Percentiles rank a stretch among this genome's conserved stretches.
These are phyloP conservation scores for Hylomyscus alleni DNA, from an alignment of 2,797 vertebrate genomes.

Conservation along the genomic window DNA sequence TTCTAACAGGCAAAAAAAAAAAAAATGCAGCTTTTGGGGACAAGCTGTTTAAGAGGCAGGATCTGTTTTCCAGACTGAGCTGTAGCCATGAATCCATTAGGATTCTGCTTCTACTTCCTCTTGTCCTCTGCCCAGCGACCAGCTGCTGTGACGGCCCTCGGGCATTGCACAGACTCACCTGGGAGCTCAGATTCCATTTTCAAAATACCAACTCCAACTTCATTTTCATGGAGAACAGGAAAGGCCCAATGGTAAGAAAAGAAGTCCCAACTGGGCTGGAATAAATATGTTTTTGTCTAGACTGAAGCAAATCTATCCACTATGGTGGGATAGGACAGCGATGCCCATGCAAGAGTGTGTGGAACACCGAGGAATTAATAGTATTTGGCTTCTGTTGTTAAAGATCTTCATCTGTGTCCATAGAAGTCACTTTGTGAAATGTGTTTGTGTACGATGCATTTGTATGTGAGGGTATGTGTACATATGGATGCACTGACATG, in stretches of 20 bases:
- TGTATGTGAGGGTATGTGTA: neutral
- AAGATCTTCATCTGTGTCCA: neutral
- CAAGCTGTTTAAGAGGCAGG: neutral
- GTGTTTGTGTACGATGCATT: neutral
- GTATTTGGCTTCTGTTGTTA: neutral
- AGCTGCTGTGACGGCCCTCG: neutral
- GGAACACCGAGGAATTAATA: neutral
- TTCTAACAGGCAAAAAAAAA: neutral
- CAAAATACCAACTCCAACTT: slow-evolving; percentile 56
- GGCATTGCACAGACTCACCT: neutral
- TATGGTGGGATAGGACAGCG: neutral
- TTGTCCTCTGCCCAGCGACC: neutral
- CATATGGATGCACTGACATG: neutral
- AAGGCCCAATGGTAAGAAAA: neutral
- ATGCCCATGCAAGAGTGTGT: neutral
- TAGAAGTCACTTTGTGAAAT: neutral
- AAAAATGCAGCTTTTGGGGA: neutral
- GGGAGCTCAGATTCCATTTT: neutral
- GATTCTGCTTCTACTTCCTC: neutral
- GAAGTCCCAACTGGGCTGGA: neutral
- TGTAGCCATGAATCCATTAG: neutral
- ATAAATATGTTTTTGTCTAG: neutral
- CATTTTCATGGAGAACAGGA: slow-evolving; percentile 1
- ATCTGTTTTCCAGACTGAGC: neutral
- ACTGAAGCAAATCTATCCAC: neutral